A percentile compares a stretch with the other conserved stretches of the same genome.
Conservation (phyloP, 2,113 vertebrate genomes). For the crab-eating macaque (Macaca fascicularis) region T2T-MFA8v1.1 NC_088379.1:105863501-105864000, state of each 20-base stretch:
- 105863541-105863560: background rate
- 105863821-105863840: background rate
- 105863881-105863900: background rate
- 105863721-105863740: background rate
- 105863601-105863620: background rate
- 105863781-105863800: background rate
- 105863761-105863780: background rate
- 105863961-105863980: no score
- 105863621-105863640: no score
- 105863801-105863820: background rate
- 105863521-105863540: background rate
- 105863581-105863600: background rate
- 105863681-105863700: background rate
- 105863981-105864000: no score
- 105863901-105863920: no score
- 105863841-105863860: background rate
- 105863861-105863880: background rate
- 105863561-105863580: background rate
- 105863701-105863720: background rate
- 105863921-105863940: no score
- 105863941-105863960: no score
- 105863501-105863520: background rate
- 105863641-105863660: background rate
- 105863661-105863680: background rate
- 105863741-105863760: background rate